These are phyloP conservation scores for Hirtodrosophila duncani DNA, from an alignment of 2,888 invertebrate species.

Conservation along the genomic window DNA sequence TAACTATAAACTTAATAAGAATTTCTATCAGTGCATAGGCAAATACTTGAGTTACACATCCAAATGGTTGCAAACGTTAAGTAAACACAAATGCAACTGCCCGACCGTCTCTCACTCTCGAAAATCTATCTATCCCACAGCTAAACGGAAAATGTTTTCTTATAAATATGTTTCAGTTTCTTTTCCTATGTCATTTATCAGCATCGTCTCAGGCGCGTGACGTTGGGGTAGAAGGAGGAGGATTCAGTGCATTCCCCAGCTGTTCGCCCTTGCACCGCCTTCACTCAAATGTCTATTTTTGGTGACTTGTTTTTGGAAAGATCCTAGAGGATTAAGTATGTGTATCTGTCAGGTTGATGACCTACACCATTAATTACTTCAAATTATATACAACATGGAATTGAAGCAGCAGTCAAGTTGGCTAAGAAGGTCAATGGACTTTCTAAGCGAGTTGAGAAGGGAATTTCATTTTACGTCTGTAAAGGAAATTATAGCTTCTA, in stretches of 20 bases:
- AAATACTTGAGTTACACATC: no score
- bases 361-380: slow-evolving; percentile 30
- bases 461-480: no score
- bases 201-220: slow-evolving; percentile 35
- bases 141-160: neutral
- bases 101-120: no score
- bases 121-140: no score
- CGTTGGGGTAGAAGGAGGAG: slow-evolving; percentile 3
- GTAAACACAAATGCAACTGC: slow-evolving; percentile 2
- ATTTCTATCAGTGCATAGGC: no score
- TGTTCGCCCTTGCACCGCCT: slow-evolving; percentile 10
- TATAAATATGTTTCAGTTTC: neutral
- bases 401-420: slow-evolving; percentile 7
- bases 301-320: slow-evolving; percentile 14
- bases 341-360: slow-evolving; percentile 51
- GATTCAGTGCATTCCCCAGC: slow-evolving; percentile 21
- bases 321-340: slow-evolving; percentile 41
- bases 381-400: slow-evolving; percentile 10
- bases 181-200: slow-evolving; percentile 45
- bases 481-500: no score
- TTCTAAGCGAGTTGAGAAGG: neutral
- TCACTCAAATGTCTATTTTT: slow-evolving; percentile 43
- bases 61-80: no score
- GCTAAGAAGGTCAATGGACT: slow-evolving; percentile 34
- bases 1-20: no score